Evolutionary conservation across 2,888 invertebrate genomes (phyloP), one percentile per base, ranked within the genome.

Genomic region (Tolmerus cingulatus): DNA sequence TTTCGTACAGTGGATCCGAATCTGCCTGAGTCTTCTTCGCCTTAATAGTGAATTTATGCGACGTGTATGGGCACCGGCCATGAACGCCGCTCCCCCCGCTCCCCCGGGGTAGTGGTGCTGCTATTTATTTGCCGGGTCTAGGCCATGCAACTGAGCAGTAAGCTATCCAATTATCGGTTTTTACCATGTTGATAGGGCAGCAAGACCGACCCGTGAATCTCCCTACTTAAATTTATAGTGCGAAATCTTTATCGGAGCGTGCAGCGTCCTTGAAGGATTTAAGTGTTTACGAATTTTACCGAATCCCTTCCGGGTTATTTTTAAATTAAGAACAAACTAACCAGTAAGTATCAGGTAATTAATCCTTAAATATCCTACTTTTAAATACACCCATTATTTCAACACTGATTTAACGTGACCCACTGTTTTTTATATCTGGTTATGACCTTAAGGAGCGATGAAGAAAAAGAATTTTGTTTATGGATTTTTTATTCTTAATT

Each of bases 91-190:
- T 27, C 27, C 1, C 9, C 66, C 66, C 27, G 2, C 23, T 66
- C 9, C 66, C n/a, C 23, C 23, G 23, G 27, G 3, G 9, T 51
- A 51, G 3, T 66, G 27, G 27, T 66, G 27, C 12, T 27, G 27
- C 66, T 66, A 66, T 66, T 66, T 66, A 66, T 66, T 23, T 19
- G 34, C 37, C 76, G 27, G 37, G 37, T 34, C 40, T 23, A 78
- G 78, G 43, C 40, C 40, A 40, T 78, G 43, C 78, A 78, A 43
- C 23, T 78, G 46, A 78, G 43, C 43, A 78, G 78, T 78, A 78
- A 78, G 43, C 78, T 78, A 78, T 78, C 78, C 78, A 78, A 78
- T 78, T 78, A 78, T 78, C 78, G 78, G 78, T 78, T 78, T 43
- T 78, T 78, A 43, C 78, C 23, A 23, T 78, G 78, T 43, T 78